Base-by-base conservation (phyloP, 2,113 vertebrate genomes). In the Pyrgilauda ruficollis region DNA sequence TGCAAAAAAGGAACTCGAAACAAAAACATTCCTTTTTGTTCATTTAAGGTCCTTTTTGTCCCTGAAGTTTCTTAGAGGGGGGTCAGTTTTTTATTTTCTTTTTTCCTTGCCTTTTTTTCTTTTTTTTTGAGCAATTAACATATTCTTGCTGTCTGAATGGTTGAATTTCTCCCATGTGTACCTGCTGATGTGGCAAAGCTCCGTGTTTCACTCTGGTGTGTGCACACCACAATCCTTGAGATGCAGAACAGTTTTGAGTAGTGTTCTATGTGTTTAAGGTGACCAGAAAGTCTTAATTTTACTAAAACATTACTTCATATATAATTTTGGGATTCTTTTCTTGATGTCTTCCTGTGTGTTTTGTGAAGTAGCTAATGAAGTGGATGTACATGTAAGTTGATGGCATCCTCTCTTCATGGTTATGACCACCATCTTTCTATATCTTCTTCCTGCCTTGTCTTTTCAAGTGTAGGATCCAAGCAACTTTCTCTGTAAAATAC, bases 1-100 rank as follows among this genome's bases (percentile, higher is more conserved):
- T 58, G 23, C 2, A 7, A 13, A 11, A 58, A 72, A 61, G 21
- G 26, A 13, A 2, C 2, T 1, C 0, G 0, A 59, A 16, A 58
- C 5, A 31, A 12, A 49, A 31, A 30, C 4, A 3, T 68, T 37
- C 13, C 4, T 35, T 68, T 87, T 92, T 44, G 24, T 81, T 82
- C 9, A 7, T 16, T 7, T 59, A 61, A 83, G 5, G 52, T 80
- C 9, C 3, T 72, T 89, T 52, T 49, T 92, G 39, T 80, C 16
- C 52, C 47, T 74, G 20, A 41, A 52, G 21, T 68, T 96, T 79
- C 49, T 76, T 69, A 76, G 37, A 55, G 22, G 22, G 11, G 5
- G 2, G 16, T 62, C 41, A 2, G 5, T 53, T 35, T 35, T 61
- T 67, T 20, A 3, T 5, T 35, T 5, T 3, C 6, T 55, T 6